Percentiles rank a stretch among this genome's conserved stretches.
phyloP scores from a whole-genome alignment of 2,113 vertebrate genomes.

The Illadopsis cleaveri region DNA sequence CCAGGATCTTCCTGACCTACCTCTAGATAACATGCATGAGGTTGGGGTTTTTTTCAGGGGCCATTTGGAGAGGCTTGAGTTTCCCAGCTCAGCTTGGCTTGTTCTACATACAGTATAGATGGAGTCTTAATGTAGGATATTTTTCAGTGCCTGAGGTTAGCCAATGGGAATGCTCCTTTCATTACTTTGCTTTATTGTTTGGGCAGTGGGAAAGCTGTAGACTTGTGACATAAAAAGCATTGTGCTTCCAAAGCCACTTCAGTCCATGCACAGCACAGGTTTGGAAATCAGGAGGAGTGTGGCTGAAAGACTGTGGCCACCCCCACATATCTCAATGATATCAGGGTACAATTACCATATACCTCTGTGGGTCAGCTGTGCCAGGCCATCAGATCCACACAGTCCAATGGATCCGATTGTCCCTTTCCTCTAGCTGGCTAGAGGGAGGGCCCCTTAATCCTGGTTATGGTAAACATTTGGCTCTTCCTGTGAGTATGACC shows the following conservation, averaged over 20 bases:
- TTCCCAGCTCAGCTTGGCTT: background rate
- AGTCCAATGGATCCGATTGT: background rate
- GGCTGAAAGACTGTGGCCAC: background rate
- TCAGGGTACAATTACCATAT: background rate
- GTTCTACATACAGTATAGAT: background rate
- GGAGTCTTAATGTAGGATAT: background rate
- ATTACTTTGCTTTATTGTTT: background rate
- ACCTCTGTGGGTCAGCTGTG: background rate
- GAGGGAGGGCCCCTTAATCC: background rate
- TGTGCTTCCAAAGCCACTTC: background rate
- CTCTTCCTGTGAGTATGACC: background rate
- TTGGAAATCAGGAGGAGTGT: background rate
- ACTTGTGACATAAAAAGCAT: background rate
- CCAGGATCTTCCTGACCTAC: background rate
- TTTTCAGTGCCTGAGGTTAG: background rate
- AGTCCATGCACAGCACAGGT: background rate
- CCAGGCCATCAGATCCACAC: background rate
- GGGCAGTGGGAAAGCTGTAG: background rate
- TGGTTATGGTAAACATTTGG: background rate
- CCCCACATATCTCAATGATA: background rate
- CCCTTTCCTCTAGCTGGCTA: background rate
- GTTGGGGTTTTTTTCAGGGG: background rate
- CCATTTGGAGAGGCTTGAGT: background rate
- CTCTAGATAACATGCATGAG: background rate
- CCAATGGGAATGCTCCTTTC: background rate